These are phyloP conservation scores for Gallinago media DNA, from an alignment of 2,113 vertebrate species.

Conservation along the genomic window DNA sequence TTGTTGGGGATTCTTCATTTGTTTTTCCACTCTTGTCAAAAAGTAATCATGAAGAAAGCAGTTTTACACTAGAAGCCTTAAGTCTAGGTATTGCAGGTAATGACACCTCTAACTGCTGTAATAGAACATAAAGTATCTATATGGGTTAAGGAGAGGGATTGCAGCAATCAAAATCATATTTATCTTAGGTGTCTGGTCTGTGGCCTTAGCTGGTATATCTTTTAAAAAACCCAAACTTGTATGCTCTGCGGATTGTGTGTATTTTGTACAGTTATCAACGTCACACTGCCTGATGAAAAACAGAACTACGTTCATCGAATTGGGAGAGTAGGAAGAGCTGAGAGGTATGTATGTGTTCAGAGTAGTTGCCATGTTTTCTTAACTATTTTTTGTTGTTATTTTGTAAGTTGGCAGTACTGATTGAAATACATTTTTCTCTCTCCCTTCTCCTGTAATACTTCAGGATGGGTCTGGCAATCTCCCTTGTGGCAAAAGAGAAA, in stretches of 20 bases:
- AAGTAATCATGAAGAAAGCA: background rate
- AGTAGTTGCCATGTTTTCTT: background rate
- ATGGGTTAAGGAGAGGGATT: background rate
- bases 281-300: slow-evolving; percentile 97
- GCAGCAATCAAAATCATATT: background rate
- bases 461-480: slow-evolving; percentile 98
- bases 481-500: slow-evolving; percentile 95
- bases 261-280: slow-evolving; percentile 89
- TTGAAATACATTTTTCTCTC: background rate
- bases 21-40: background rate
- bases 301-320: slow-evolving; percentile 99
- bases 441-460: background rate
- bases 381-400: background rate
- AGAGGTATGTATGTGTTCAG: slow-evolving; percentile 79
- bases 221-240: background rate
- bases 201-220: background rate
- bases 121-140: background rate
- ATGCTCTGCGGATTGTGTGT: background rate
- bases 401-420: background rate
- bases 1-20: background rate
- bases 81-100: background rate
- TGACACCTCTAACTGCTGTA: background rate
- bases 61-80: background rate
- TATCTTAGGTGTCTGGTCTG: background rate
- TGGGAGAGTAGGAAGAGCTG: slow-evolving; percentile 95